A percentile compares a stretch with the other conserved stretches of the same genome.
These are phyloP conservation scores for Litocranius walleri DNA, from an alignment of 2,113 vertebrate species.

Conservation along the genomic window DNA sequence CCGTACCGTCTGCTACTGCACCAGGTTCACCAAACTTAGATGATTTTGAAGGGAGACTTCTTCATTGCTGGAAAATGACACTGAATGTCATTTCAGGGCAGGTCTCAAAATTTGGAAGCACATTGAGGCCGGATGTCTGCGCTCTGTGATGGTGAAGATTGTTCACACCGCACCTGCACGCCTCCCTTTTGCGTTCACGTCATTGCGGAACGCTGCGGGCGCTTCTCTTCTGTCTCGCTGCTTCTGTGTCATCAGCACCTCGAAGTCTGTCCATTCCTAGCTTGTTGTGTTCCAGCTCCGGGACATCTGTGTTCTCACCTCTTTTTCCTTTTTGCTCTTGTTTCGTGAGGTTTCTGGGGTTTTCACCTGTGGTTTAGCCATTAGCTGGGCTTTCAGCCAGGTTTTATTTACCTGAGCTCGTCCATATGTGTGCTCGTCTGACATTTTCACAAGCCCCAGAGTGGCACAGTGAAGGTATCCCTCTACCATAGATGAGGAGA, in stretches of 20 bases:
- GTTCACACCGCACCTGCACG: accelerated
- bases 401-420: not conserved
- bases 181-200: not conserved
- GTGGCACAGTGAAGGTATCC: accelerated
- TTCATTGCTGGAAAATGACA: not conserved
- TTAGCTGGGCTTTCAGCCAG: not conserved
- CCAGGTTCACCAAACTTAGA: too few species aligned
- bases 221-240: accelerated
- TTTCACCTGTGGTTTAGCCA: not conserved
- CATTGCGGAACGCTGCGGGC: accelerated
- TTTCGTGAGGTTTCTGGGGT: not conserved
- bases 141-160: not conserved
- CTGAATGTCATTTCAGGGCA: not conserved
- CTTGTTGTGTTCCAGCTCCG: not conserved
- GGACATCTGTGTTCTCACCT: not conserved
- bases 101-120: not conserved
- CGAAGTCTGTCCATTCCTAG: not conserved
- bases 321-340: not conserved
- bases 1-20: accelerated
- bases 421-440: too few species aligned
- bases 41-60: not conserved
- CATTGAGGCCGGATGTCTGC: accelerated
- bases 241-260: not conserved
- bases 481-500: not conserved
- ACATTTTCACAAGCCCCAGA: not conserved